Evolutionary conservation across 1,140 invertebrate species (phyloP), one percentile per base, ranked within the genome.

Genomic region (Drosophila rhopaloa): DNA sequence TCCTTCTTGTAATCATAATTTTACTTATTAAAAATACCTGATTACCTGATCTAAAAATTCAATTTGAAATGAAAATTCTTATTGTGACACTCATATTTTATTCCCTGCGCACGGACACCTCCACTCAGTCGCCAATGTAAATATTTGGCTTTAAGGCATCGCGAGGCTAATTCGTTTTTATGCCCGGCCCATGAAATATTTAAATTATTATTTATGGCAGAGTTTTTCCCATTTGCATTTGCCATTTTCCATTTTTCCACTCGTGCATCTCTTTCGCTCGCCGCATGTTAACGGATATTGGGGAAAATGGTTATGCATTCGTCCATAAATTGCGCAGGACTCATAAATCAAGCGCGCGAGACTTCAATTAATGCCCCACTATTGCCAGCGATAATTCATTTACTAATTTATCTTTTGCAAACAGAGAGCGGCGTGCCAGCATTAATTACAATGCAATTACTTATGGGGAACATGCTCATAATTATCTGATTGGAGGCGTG

Each of bases 371-470:
- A 88, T 89, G 84, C 63, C 79, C 73, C 84, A 84, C 73, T 89
- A 84, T 79, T 74, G 61, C 67, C 80, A 72, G 76, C 85, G 80
- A 89, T 88, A 88, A 88, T 89, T 88, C 77, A 88, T 89, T 71
- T 81, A 84, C 80, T 88, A 89, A 88, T 89, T 88, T 89, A 89
- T 89, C 84, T 88, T 76, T 66, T 47, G 70, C 68, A 70, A 54
- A 79, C 74, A 79, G 62, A 51, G 54, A 58, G 51, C 47, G 50
- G 57, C 50, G 29, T 80, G 76, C 61, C 73, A 76, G 72, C 80
- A 89, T 89, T 88, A 88, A 89, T 88, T 89, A 89, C 80, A 89
- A 60, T 89, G 80, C 84, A 88, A 88, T 89, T 88, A 88, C 80
- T 89, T 88, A 75, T 74, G 50, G 46, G 60, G 47, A 29, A 66